phyloP scores from a whole-genome alignment of 2,113 vertebrate species.

The Gnathonemus echidnorhynchus region DNA sequence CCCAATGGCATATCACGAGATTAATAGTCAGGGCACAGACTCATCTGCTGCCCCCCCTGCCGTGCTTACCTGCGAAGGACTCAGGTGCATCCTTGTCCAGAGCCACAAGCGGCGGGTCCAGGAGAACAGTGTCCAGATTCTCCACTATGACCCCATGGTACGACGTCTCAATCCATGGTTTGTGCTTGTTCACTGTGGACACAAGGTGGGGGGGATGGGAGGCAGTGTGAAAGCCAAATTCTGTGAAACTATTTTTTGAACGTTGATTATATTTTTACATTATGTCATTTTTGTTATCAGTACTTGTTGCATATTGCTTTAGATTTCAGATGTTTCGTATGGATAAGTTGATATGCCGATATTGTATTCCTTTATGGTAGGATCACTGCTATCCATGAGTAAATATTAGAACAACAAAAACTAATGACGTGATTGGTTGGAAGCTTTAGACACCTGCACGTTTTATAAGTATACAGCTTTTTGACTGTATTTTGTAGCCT shows the following conservation, averaged over 20 bases:
- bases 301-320: background rate
- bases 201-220: background rate
- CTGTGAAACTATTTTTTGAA: background rate
- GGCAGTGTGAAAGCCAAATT: background rate
- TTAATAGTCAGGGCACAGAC: background rate
- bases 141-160: slow-evolving; percentile 96
- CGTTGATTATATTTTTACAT: background rate
- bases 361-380: background rate
- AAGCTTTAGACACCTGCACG: background rate
- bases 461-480: background rate
- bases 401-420: background rate
- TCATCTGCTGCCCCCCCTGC: background rate
- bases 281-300: background rate
- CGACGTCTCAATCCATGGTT: slow-evolving; percentile 95
- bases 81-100: slow-evolving; percentile 91
- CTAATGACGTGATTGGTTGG: background rate
- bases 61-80: slow-evolving; percentile 80
- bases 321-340: background rate
- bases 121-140: slow-evolving; percentile 87
- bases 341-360: background rate
- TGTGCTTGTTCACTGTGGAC: slow-evolving; percentile 89
- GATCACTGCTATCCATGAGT: background rate
- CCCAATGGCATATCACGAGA: background rate
- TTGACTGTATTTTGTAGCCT: background rate
- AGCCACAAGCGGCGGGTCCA: slow-evolving; percentile 93